phyloP scores from a whole-genome alignment of 2,888 invertebrate genomes.

The Gymnoscelis rufifasciata region DNA sequence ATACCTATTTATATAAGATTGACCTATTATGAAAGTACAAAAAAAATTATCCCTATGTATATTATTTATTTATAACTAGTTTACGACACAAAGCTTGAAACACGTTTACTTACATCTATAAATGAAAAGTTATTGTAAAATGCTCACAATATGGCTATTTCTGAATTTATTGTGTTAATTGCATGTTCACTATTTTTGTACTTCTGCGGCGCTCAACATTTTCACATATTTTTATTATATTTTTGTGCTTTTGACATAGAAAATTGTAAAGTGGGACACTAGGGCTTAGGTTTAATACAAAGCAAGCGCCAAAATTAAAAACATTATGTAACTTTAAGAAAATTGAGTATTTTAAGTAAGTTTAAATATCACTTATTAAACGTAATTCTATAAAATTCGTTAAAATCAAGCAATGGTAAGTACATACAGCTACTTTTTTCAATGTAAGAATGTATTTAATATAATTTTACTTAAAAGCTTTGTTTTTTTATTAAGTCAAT shows the following conservation, averaged over 20 bases:
- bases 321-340: too few relatives aligned
- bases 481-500: too few relatives aligned
- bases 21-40: background rate
- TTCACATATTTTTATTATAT: background rate
- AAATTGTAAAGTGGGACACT: background rate
- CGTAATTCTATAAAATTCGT: too few relatives aligned
- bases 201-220: conserved; percentile 24
- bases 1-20: too few relatives aligned
- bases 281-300: background rate
- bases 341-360: too few relatives aligned
- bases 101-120: conserved; percentile 14
- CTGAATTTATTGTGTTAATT: background rate
- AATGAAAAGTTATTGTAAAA: conserved; percentile 3
- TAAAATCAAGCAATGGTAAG: too few relatives aligned
- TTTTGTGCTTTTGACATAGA: background rate
- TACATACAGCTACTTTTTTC: too few relatives aligned
- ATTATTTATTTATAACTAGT: too few relatives aligned
- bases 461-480: too few relatives aligned
- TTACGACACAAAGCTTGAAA: background rate
- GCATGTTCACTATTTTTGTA: conserved; percentile 9
- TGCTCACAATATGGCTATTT: background rate
- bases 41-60: background rate
- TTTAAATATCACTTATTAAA: too few relatives aligned
- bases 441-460: too few relatives aligned
- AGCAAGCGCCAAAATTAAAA: background rate